Evolutionary conservation across 2,113 vertebrate species (phyloP).

Genomic region (Lepus timidus): DNA sequence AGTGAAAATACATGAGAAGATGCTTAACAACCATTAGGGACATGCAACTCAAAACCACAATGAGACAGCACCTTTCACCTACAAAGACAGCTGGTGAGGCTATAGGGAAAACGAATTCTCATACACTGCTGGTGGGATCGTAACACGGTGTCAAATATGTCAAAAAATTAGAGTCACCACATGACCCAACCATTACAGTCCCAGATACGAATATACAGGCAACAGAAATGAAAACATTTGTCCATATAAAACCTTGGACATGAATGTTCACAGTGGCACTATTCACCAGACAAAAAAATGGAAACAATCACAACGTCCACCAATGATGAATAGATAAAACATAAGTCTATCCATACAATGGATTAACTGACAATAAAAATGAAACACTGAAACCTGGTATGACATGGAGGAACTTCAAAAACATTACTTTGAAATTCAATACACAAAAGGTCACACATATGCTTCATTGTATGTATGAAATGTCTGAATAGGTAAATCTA

Average conservation of each 20-base stretch:
- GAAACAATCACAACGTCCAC: neutral
- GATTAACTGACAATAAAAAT: slow-evolving; percentile 40
- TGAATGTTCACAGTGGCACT: slow-evolving; percentile 10
- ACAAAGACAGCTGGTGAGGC: neutral
- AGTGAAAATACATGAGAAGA: neutral
- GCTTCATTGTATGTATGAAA: slow-evolving; percentile 17
- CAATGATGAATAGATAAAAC: slow-evolving; percentile 12
- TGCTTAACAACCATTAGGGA: neutral
- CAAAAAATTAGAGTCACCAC: neutral
- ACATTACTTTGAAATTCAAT: neutral
- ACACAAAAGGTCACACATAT: slow-evolving; percentile 2
- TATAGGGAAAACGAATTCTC: neutral
- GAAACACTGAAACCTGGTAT: neutral
- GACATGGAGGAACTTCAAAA: slow-evolving; percentile 41
- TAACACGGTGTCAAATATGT: neutral
- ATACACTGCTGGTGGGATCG: neutral
- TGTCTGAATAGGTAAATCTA: neutral
- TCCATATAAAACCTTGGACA: slow-evolving; percentile 1
- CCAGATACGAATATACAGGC: neutral
- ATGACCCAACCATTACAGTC: neutral
- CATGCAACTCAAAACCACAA: slow-evolving; percentile 35
- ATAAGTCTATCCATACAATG: neutral
- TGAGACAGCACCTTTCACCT: neutral
- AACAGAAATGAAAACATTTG: slow-evolving; percentile 40
- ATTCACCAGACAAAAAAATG: neutral